Percentiles rank a stretch among this genome's conserved stretches.
These are phyloP conservation scores for Colius striatus DNA, from an alignment of 2,113 vertebrate genomes.

Conservation along the genomic window DNA sequence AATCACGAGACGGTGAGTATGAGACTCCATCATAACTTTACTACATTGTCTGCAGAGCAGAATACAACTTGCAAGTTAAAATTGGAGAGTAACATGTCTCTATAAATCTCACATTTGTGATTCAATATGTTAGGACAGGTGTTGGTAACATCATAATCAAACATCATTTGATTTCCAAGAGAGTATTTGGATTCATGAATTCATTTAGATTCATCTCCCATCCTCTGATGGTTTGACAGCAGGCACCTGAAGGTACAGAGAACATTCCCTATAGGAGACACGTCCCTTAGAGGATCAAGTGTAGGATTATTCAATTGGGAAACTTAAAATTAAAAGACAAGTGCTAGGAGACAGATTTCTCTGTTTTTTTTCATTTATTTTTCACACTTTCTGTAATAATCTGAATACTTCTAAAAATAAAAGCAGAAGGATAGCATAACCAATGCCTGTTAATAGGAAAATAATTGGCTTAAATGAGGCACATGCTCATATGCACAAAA, in stretches of 20 bases:
- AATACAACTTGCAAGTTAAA: neutral
- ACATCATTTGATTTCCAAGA: neutral
- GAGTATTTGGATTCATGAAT: neutral
- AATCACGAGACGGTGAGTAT: neutral
- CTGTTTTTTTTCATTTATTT: conserved; percentile 35
- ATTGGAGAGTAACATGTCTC: neutral
- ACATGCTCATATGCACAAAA: conserved; percentile 32
- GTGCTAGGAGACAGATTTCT: conserved; percentile 33
- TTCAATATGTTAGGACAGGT: neutral
- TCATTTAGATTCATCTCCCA: neutral
- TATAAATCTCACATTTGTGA: neutral
- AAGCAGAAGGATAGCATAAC: conserved; percentile 65
- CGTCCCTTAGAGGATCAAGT: conserved; percentile 32
- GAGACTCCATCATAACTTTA: neutral
- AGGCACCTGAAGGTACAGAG: neutral
- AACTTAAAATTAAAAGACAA: conserved; percentile 59
- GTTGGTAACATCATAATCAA: neutral
- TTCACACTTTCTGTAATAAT: conserved; percentile 70
- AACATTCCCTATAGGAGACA: neutral
- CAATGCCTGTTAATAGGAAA: conserved; percentile 62
- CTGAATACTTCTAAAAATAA: conserved; percentile 70
- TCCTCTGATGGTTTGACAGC: neutral
- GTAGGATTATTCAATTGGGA: conserved; percentile 52
- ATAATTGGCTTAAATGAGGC: conserved; percentile 68
- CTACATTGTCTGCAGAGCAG: neutral